These are phyloP conservation scores for Sternarchorhynchus goeldii DNA, from an alignment of 2,797 vertebrate genomes.

Conservation along the genomic window DNA sequence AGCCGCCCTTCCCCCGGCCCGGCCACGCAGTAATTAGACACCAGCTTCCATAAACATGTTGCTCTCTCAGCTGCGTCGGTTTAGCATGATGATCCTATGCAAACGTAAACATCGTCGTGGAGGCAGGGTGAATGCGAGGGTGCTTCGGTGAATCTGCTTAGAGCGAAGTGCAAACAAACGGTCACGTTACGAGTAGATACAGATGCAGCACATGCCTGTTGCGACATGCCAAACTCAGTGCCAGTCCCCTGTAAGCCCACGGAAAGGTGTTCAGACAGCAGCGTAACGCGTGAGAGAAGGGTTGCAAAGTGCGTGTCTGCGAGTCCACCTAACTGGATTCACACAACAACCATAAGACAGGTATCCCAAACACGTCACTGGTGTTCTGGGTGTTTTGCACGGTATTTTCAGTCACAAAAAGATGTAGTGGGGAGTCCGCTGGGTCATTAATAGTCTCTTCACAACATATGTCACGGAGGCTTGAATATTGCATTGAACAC, in stretches of 20 bases:
- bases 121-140: slow-evolving; percentile 28
- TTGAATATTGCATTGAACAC: neutral
- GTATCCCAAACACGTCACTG: neutral
- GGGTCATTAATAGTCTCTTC: neutral
- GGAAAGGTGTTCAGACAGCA: slow-evolving; percentile 21
- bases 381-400: too few species aligned
- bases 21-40: slow-evolving; percentile 41
- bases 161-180: slow-evolving; percentile 30
- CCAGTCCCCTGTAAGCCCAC: slow-evolving; percentile 22
- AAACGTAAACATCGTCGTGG: slow-evolving; percentile 35
- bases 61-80: slow-evolving; percentile 19
- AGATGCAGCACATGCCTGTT: slow-evolving; percentile 40
- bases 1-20: neutral
- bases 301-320: neutral
- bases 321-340: neutral
- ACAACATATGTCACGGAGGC: neutral
- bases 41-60: slow-evolving; percentile 43
- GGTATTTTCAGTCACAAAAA: too few species aligned
- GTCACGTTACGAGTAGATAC: slow-evolving; percentile 27
- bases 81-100: slow-evolving; percentile 18
- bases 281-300: neutral
- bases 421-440: too few species aligned
- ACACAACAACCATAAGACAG: neutral
- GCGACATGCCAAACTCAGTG: slow-evolving; percentile 7
- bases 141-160: slow-evolving; percentile 21